phyloP scores from a whole-genome alignment of 2,113 vertebrate genomes.

The Cariama cristata region DNA sequence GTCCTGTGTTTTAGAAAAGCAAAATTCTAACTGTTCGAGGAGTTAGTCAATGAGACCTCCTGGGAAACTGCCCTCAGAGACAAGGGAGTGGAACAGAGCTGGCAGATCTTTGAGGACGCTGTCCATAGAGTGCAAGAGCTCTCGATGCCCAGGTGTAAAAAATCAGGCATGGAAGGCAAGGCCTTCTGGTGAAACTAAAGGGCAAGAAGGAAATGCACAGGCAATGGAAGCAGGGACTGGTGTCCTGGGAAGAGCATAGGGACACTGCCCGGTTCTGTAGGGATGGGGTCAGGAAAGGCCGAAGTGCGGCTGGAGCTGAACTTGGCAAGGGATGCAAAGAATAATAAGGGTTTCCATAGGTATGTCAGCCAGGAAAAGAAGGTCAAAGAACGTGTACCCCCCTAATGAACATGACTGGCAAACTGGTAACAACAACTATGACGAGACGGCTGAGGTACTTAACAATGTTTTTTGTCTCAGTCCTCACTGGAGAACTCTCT shows the following conservation, averaged over 20 bases:
- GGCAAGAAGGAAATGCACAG: not conserved
- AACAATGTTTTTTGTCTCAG: not conserved
- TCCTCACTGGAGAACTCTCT: not conserved
- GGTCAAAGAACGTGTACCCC: not conserved
- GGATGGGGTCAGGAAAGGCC: not conserved
- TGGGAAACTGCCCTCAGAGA: not conserved
- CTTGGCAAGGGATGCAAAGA: not conserved
- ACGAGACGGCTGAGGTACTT: not conserved
- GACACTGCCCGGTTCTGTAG: rapidly evolving
- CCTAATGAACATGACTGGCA: rapidly evolving
- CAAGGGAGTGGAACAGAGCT: not conserved
- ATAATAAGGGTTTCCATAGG: not conserved
- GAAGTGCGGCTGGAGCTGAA: not conserved
- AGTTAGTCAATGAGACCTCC: not conserved
- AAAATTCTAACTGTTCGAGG: not conserved
- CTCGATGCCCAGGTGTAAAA: not conserved
- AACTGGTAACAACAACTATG: not conserved
- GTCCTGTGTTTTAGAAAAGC: not conserved
- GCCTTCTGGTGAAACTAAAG: not conserved
- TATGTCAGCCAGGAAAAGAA: not conserved
- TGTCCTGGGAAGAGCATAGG: not conserved
- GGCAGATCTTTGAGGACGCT: not conserved
- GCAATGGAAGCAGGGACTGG: not conserved
- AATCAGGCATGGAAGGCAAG: not conserved
- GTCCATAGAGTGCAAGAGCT: not conserved